Base-by-base conservation (phyloP, 2,113 vertebrate species). In the Coptodon bakossiorum region DNA sequence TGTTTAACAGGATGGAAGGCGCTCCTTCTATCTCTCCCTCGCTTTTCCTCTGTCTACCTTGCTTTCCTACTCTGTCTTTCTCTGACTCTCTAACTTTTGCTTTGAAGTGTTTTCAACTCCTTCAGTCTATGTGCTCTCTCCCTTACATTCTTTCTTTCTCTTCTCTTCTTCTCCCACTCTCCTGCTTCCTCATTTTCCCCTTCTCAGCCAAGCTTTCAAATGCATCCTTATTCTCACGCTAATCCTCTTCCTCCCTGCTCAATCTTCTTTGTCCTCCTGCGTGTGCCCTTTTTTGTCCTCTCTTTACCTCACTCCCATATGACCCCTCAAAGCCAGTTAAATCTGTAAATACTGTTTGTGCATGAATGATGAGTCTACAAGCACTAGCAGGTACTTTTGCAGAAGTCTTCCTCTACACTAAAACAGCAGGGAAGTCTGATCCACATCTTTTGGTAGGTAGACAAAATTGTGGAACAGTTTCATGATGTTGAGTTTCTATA, bases 1-100 rank as follows among this genome's bases (percentile, higher is more conserved):
- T 90, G 86, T 89, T 88, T 94, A 92, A 92, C 85, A 89, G 88
- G 91, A 93, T 90, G 63, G 93, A 86, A 63, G 86, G n/a, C 6
- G 29, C 22, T 50, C 34, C 63, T 84, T 80, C 79, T 50, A 34
- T 63, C 52, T 68, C 38, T 82, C 14, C 45, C 16, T 50, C 5
- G 31, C 53, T 52, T 24, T 61, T 17, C 14, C 14, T 84, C 34
- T 13, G 6, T 80, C 85, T 87, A 31, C 50, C 80, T 92, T 73
- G 13, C 71, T 83, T 57, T 73, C 16, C 13, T 57, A 53, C 3
- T 14, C 56, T 43, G 48, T 81, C 45, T 38, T 71, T 52, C 66
- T 82, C n/a, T 29, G 53, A 29, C 52, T 90, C 52, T 57, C 79
- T 63, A 66, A 90, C 88, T 66, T 89, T 90, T 80, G 66, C 89